Percentiles rank a stretch among this genome's conserved stretches.
These are phyloP conservation scores for Euplexia lucipara DNA, from an alignment of 2,888 invertebrate species.

Conservation along the genomic window DNA sequence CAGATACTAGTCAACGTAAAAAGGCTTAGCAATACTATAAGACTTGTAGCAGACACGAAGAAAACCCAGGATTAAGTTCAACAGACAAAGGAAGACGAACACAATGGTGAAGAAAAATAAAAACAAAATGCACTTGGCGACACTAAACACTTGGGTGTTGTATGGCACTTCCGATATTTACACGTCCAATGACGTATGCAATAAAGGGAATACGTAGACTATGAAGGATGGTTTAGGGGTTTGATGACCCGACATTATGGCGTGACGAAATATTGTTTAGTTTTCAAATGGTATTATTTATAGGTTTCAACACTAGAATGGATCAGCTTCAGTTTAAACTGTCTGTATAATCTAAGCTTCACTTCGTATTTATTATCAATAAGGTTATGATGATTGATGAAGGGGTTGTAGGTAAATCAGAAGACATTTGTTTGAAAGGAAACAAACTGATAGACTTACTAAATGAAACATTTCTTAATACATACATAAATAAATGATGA, in stretches of 20 bases:
- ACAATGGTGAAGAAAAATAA: slow-evolving; percentile 22
- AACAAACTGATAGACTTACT: no score
- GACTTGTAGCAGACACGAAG: slow-evolving; percentile 4
- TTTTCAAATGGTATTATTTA: no score
- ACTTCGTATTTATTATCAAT: no score
- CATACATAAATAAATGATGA: no score
- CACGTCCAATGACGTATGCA: slow-evolving; percentile 67
- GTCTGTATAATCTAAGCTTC: no score
- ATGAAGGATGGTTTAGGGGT: slow-evolving; percentile 81
- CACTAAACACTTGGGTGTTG: slow-evolving; percentile 51
- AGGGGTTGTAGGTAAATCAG: no score
- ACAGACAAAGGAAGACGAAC: slow-evolving; percentile 27
- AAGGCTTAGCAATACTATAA: slow-evolving; percentile 13
- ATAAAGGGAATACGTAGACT: slow-evolving; percentile 76
- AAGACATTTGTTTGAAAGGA: no score
- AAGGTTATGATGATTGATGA: no score
- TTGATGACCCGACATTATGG: slow-evolving; percentile 73
- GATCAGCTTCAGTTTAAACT: no score
- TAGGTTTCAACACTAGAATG: no score
- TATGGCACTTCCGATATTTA: slow-evolving; percentile 65
- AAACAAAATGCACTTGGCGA: slow-evolving; percentile 31
- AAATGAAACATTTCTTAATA: no score
- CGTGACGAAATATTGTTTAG: slow-evolving; percentile 48
- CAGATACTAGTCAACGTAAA: slow-evolving; percentile 12
- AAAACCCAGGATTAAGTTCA: slow-evolving; percentile 18